Evolutionary conservation across 2,113 vertebrate species (phyloP).

Genomic region (Limnothrissa miodon): DNA sequence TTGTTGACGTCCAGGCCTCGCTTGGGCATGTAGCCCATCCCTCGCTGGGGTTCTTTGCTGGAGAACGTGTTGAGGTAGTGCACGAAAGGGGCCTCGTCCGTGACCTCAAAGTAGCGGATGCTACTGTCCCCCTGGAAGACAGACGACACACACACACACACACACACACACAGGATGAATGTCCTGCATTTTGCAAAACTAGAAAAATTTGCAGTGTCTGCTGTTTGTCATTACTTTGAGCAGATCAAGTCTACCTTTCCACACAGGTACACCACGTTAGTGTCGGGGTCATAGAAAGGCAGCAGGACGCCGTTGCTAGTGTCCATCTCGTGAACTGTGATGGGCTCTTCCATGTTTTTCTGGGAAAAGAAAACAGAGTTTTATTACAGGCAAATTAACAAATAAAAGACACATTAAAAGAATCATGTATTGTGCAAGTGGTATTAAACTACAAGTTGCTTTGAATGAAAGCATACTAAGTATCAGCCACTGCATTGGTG

Average conservation of each 20-base stretch:
- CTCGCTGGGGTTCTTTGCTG: slow-evolving; percentile 97
- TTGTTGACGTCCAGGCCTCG: slow-evolving; percentile 97
- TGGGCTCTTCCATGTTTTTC: slow-evolving; percentile 95
- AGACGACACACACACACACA: not conserved
- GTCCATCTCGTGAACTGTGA: slow-evolving; percentile 97
- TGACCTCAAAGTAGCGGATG: slow-evolving; percentile 99
- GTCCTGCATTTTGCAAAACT: not conserved
- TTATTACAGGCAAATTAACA: not conserved
- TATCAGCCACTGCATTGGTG: slow-evolving; percentile 7
- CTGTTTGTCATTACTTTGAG: not conserved
- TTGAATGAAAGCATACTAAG: too few relatives aligned
- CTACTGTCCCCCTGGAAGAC: slow-evolving; percentile 90
- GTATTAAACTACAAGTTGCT: too few relatives aligned
- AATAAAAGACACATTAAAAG: not conserved
- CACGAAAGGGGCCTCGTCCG: slow-evolving; percentile 92
- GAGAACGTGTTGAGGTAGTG: slow-evolving; percentile 99
- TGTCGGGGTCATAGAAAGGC: slow-evolving; percentile 94
- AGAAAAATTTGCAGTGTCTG: not conserved
- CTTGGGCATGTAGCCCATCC: slow-evolving; percentile 99
- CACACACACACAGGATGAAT: not conserved
- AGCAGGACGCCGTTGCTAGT: slow-evolving; percentile 93
- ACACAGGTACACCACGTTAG: slow-evolving; percentile 92
- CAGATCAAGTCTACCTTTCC: slow-evolving; percentile 80
- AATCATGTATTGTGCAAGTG: too few relatives aligned
- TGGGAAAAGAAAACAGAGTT: slow-evolving; percentile 52